Evolutionary conservation across 2,797 vertebrate species (phyloP).

Genomic region (Perodicticus potto): DNA sequence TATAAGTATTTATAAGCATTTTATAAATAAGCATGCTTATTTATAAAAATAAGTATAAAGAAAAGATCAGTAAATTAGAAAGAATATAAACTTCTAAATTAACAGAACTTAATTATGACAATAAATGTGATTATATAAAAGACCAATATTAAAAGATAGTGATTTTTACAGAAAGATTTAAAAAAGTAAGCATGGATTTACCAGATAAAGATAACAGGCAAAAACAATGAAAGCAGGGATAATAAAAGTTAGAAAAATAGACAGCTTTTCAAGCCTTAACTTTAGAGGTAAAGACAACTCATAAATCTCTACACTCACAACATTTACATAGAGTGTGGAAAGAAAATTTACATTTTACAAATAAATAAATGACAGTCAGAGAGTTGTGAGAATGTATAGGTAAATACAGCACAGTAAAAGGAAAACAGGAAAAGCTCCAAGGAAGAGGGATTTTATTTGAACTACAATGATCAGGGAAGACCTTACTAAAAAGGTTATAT

Average conservation of each 20-base stretch:
- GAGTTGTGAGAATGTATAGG: neutral
- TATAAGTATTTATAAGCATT: no score
- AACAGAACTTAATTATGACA: neutral
- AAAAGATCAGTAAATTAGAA: neutral
- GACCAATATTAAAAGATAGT: neutral
- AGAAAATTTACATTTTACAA: neutral
- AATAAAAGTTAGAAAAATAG: neutral
- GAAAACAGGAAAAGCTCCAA: neutral
- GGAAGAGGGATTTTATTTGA: neutral
- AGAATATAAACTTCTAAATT: neutral
- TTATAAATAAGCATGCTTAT: no score
- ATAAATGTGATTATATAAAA: neutral
- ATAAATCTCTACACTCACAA: neutral
- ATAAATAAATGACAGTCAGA: neutral
- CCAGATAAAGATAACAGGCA: neutral
- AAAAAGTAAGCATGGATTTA: neutral
- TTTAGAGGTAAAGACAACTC: neutral
- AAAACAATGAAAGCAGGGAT: slow-evolving; percentile 31
- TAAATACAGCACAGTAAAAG: neutral
- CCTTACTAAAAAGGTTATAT: neutral
- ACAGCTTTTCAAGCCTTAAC: neutral
- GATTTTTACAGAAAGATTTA: neutral
- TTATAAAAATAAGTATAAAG: neutral
- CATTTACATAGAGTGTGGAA: neutral
- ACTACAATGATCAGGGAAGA: neutral